phyloP scores from a whole-genome alignment of 2,113 vertebrate species.

The Scortum barcoo region DNA sequence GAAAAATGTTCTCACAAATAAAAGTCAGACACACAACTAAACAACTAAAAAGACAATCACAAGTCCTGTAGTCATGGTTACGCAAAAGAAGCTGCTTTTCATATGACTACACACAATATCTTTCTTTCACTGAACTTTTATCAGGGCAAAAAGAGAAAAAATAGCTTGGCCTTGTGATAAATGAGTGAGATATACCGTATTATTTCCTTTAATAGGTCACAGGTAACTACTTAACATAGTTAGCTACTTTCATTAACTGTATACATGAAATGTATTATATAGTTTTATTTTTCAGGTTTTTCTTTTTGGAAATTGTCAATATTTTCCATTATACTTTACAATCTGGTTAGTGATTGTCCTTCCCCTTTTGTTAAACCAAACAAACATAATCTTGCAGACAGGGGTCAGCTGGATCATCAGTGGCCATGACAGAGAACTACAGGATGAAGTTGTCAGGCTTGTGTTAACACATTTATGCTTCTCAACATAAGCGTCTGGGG shows the following conservation, averaged over 20 bases:
- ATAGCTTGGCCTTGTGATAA: conserved; percentile 16
- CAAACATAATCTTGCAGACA: conserved; percentile 38
- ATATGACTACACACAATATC: conserved; percentile 30
- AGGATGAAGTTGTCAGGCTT: conserved; percentile 46
- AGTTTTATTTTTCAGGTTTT: not conserved
- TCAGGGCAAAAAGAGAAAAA: conserved; percentile 1
- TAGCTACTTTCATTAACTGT: not conserved
- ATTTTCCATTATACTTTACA: not conserved
- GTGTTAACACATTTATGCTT: conserved; percentile 35
- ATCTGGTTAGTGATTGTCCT: not conserved
- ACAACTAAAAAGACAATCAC: not conserved
- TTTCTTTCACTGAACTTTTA: conserved; percentile 34
- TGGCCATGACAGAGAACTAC: conserved; percentile 17
- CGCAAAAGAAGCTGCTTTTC: conserved; percentile 5
- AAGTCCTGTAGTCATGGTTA: conserved; percentile 31
- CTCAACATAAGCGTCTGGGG: not conserved
- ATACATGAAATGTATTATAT: not conserved
- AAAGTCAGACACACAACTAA: not conserved
- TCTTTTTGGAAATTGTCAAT: not conserved
- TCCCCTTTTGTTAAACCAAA: conserved; percentile 1
- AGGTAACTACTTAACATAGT: no score
- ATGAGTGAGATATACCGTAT: not conserved
- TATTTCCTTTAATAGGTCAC: not conserved
- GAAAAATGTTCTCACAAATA: not conserved
- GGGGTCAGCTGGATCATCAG: conserved; percentile 26